Conservation (phyloP, 2,113 vertebrate genomes). For the Pogonocichla stellata region DNA sequence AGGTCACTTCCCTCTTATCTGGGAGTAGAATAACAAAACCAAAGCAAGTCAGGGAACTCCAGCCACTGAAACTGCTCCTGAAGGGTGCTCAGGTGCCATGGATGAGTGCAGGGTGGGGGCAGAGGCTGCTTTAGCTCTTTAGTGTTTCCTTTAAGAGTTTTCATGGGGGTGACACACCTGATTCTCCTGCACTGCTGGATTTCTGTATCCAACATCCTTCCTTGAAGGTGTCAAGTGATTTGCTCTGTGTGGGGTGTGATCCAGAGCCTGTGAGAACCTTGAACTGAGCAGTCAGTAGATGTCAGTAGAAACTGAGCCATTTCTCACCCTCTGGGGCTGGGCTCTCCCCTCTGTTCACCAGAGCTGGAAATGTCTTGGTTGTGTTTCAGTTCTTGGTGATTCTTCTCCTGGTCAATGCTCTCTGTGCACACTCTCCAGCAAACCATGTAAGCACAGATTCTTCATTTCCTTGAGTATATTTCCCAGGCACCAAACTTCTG, state of each 20-base stretch:
- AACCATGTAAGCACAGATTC: not conserved
- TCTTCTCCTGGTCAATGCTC: not conserved
- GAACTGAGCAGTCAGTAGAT: not conserved
- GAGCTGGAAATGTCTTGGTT: not conserved
- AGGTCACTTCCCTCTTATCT: not conserved
- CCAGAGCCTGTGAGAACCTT: not conserved
- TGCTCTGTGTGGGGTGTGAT: not conserved
- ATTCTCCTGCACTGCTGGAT: not conserved
- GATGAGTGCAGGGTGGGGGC: not conserved
- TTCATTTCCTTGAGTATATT: not conserved
- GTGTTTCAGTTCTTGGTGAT: not conserved
- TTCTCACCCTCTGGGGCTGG: not conserved
- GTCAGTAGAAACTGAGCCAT: conserved; percentile 16
- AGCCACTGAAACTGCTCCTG: not conserved
- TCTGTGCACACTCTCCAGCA: not conserved
- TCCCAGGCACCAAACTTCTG: not conserved
- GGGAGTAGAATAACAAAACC: not conserved
- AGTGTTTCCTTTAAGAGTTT: not conserved
- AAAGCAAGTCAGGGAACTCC: not conserved
- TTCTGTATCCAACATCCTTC: not conserved
- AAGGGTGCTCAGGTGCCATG: not conserved
- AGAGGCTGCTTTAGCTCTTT: not conserved
- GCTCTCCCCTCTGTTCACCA: not conserved
- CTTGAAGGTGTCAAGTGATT: not conserved
- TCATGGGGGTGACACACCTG: too few species aligned